Evolutionary conservation across 2,888 invertebrate genomes (phyloP).

Genomic region (Ophioninae sp.): DNA sequence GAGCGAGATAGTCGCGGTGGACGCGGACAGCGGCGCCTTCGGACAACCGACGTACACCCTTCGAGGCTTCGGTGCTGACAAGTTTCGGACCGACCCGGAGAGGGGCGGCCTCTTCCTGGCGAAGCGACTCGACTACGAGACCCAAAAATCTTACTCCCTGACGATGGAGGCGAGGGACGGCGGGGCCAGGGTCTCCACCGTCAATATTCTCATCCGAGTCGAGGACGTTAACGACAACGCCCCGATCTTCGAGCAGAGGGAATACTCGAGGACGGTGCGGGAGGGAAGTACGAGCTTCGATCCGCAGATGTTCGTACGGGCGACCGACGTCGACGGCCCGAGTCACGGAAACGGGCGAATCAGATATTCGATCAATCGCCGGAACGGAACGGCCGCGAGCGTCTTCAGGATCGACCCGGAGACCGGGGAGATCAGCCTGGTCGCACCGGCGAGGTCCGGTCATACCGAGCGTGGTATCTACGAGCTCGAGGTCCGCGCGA

Average conservation of each 20-base stretch:
- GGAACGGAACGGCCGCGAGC: conserved; percentile 86
- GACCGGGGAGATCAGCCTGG: conserved; percentile 87
- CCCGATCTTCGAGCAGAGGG: conserved; percentile 87
- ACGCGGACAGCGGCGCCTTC: conserved; percentile 88
- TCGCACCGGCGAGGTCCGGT: conserved; percentile 86
- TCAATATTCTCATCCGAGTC: conserved; percentile 87
- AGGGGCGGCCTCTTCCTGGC: conserved; percentile 87
- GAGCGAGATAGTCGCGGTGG: conserved; percentile 85
- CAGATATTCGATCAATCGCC: conserved; percentile 86
- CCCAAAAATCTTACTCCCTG: conserved; percentile 89
- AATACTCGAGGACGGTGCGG: conserved; percentile 89
- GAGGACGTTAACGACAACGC: conserved; percentile 90
- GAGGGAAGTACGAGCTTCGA: conserved; percentile 90
- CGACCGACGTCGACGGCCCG: conserved; percentile 89
- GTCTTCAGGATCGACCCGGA: conserved; percentile 84
- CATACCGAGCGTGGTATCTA: conserved; percentile 90
- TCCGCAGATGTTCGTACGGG: conserved; percentile 90
- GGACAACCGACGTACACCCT: conserved; percentile 88
- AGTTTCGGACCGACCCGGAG: conserved; percentile 86
- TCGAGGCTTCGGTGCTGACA: conserved; percentile 90
- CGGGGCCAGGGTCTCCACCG: conserved; percentile 87
- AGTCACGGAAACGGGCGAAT: conserved; percentile 87
- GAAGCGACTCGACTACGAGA: conserved; percentile 88
- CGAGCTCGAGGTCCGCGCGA: conserved; percentile 86
- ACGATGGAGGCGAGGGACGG: conserved; percentile 92